These are phyloP conservation scores for Pithys albifrons DNA, from an alignment of 2,113 vertebrate species.

Conservation along the genomic window DNA sequence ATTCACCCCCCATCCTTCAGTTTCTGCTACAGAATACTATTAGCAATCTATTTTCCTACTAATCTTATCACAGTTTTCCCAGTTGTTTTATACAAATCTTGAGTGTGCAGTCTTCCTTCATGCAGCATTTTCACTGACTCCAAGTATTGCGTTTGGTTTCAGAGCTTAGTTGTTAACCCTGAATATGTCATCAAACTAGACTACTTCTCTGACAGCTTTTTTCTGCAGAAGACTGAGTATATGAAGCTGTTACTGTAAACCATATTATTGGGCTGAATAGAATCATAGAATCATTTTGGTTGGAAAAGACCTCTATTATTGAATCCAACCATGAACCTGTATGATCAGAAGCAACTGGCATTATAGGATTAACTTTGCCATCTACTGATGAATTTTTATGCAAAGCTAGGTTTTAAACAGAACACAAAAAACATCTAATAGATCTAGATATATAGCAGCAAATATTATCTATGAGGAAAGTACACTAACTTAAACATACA, in stretches of 20 bases:
- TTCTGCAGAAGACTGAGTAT: neutral
- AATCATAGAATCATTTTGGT: neutral
- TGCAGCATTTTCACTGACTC: neutral
- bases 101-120: neutral
- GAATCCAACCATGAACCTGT: neutral
- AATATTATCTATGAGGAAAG: neutral
- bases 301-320: neutral
- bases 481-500: neutral
- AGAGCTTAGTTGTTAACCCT: neutral
- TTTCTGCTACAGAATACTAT: neutral
- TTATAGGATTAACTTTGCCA: neutral
- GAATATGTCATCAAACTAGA: neutral
- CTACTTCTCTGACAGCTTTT: neutral
- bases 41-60: neutral
- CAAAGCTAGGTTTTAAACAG: neutral
- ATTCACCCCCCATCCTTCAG: neutral
- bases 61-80: neutral
- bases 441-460: neutral
- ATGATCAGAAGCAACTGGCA: neutral
- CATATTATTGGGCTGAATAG: neutral
- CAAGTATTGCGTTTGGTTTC: neutral
- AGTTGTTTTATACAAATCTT: neutral
- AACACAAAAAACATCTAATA: fast-evolving
- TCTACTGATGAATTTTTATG: neutral
- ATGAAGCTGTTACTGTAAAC: neutral